Evolutionary conservation across 2,797 vertebrate genomes (phyloP), one percentile per base, ranked within the genome.

Genomic region (Leptodactylus fallax): DNA sequence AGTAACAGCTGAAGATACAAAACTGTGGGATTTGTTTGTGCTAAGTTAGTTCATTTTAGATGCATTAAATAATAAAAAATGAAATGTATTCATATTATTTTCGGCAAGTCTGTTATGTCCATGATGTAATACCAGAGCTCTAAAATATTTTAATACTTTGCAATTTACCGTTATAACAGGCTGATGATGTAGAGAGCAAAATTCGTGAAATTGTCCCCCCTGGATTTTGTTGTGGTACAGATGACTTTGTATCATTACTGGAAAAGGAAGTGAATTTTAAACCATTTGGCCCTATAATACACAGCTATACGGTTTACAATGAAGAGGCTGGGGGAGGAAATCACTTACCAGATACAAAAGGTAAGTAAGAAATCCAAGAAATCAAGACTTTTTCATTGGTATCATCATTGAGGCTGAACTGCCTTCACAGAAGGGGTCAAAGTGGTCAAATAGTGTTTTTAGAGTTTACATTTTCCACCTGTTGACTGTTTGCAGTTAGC

Each of bases 251-350:
- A 90, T 96, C 97, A 74, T 93, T 97, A 86, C 92, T 99, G 94
- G 97, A 99, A 95, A 98, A 99, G 87, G 97, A 99, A 90, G 96
- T 96, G 86, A 98, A 98, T 93, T 99, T 99, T 93, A 97, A 96
- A 87, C 97, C 97, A 9, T 98, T 99, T 90, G 98, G 98, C 93
- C 95, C 92, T 81, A 93, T 98, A 91, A 93, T 98, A 55, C 98
- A 99, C 93, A 96, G 96, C 0, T 99, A 99, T 90, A 96, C 95
- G 14, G 94, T 98, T 91, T 96, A 97, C 93, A 98, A 94, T 69
- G 97, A 97, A 92, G 97, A 98, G 90, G 97, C 96, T 6, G 97
- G 96, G 96, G 88, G 96, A 97, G 83, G 95, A 96, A 72, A 96
- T 98, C 93, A 96, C 95, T 0, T 99, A 98, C 90, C 96, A 98